phyloP scores from a whole-genome alignment of 2,113 vertebrate genomes.

The Acrocephalus kingi region DNA sequence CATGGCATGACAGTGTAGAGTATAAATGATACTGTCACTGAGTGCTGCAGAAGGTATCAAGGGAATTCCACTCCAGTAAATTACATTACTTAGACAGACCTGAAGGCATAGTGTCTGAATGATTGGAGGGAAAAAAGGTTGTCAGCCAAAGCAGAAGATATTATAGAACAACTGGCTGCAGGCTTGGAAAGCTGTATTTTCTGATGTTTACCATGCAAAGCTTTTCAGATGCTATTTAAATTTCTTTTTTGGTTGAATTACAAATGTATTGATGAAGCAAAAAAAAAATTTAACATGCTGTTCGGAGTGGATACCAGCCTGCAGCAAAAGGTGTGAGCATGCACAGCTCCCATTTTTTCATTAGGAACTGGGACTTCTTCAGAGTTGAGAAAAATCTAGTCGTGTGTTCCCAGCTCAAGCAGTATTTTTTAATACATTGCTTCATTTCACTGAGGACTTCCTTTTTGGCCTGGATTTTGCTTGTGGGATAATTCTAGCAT shows the following conservation, averaged over 20 bases:
- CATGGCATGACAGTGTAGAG: slow-evolving; percentile 73
- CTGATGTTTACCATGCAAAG: slow-evolving; percentile 57
- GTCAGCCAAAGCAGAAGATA: slow-evolving; percentile 71
- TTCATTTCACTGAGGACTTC: not conserved
- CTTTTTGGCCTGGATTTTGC: not conserved
- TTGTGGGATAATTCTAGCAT: not conserved
- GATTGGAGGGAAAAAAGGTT: slow-evolving; percentile 70
- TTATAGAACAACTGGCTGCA: slow-evolving; percentile 67
- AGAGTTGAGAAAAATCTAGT: not conserved
- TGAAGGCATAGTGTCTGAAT: slow-evolving; percentile 79
- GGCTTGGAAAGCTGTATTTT: slow-evolving; percentile 46
- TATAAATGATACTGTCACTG: slow-evolving; percentile 83
- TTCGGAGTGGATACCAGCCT: not conserved
- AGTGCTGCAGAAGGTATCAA: slow-evolving; percentile 75
- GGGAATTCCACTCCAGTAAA: slow-evolving; percentile 84
- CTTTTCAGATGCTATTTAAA: not conserved
- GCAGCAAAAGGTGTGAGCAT: not conserved
- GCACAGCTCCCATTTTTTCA: not conserved
- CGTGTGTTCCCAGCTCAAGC: not conserved
- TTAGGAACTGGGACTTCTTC: not conserved
- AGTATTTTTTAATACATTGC: not conserved
- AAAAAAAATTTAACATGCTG: not conserved
- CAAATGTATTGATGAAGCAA: slow-evolving; percentile 4
- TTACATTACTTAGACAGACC: slow-evolving; percentile 84
- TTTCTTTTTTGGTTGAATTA: slow-evolving; percentile 16